Base-by-base conservation (phyloP, 1,140 invertebrate genomes). In the Matsumurasca onukii region DNA sequence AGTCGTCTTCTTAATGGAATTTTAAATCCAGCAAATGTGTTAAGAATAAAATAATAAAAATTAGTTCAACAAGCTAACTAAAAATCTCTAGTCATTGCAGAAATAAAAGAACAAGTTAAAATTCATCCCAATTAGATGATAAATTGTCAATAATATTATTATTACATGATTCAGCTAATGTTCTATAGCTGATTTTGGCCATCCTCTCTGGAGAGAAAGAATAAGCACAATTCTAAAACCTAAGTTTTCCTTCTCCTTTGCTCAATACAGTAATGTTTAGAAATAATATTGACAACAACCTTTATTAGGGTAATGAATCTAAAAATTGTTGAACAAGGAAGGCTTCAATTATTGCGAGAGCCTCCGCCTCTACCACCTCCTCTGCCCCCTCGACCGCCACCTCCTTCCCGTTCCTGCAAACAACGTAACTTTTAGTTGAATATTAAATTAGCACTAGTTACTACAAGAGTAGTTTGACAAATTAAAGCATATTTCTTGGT, bases 401-500 rank as follows among this genome's bases (percentile, higher is more conserved):
- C 49, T 51, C 71, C 61, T 68, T 72, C 72, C 24, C 72, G 69
- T 25, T 73, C 72, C 72, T 73, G 59, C 66, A 72, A 70, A 62
- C 17, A 66, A 69, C 55, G 61, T 59, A 67, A 55, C 66, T 72
- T 61, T 29, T 73, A 70, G 5, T 73, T n/a, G n/a, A n/a, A n/a
- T n/a, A n/a, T n/a, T n/a, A n/a, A n/a, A n/a, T n/a, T n/a, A n/a
- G n/a, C n/a, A n/a, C n/a, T n/a, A n/a, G n/a, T n/a, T n/a, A n/a
- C n/a, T n/a, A n/a, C n/a, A n/a, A n/a, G n/a, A n/a, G n/a, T n/a
- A n/a, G n/a, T n/a, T n/a, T n/a, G n/a, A n/a, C n/a, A n/a, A n/a
- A n/a, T n/a, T n/a, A n/a, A n/a, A n/a, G n/a, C n/a, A n/a, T n/a
- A n/a, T n/a, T n/a, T n/a, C n/a, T n/a, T n/a, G n/a, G n/a, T n/a